Percentiles rank a stretch among this genome's conserved stretches.
Conservation (phyloP, 2,113 vertebrate species). For the Rhagologus leucostigma region DNA sequence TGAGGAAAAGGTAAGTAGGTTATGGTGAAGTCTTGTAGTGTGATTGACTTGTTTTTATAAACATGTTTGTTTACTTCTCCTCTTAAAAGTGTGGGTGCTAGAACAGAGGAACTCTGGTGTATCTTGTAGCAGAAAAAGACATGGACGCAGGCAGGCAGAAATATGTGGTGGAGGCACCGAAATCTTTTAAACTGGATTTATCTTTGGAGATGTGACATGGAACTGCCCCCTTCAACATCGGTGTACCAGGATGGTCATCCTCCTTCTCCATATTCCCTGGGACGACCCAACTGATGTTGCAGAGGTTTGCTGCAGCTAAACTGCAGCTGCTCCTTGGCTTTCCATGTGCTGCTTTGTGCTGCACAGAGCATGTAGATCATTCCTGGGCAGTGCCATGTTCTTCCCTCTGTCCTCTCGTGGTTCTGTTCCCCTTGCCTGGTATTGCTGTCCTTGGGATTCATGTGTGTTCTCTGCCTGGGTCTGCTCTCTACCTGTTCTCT, state of each 20-base stretch:
- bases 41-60: background rate
- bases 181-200: background rate
- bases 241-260: background rate
- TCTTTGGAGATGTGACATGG: background rate
- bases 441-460: background rate
- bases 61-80: background rate
- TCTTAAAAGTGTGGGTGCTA: background rate
- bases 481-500: background rate
- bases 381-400: background rate
- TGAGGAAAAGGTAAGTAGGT: background rate
- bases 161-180: no score
- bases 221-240: background rate
- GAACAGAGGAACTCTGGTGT: background rate
- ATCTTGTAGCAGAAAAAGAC: background rate
- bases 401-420: background rate
- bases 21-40: background rate
- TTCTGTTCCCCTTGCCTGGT: background rate
- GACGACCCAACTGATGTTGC: background rate
- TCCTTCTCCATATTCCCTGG: background rate
- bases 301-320: background rate
- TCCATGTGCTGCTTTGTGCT: background rate
- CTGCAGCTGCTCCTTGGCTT: background rate
- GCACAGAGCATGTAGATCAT: background rate
- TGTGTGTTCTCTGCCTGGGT: background rate
- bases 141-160: background rate